Percentiles rank a stretch among this genome's conserved stretches.
These are phyloP conservation scores for Epinotia nisella DNA, from an alignment of 2,888 invertebrate species.

Conservation along the genomic window DNA sequence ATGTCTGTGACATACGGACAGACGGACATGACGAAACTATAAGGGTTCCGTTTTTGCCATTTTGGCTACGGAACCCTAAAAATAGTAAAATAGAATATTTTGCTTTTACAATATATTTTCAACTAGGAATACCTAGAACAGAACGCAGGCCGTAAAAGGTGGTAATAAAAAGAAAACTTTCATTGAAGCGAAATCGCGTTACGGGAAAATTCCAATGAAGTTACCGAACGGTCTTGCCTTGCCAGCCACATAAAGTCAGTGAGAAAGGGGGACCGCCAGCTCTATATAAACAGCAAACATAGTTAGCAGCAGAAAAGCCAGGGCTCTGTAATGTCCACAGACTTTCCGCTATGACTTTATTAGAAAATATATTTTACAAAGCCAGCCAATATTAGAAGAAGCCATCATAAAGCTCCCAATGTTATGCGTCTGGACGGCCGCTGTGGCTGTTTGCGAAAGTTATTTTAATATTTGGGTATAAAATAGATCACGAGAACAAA, in stretches of 20 bases:
- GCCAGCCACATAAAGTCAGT: conserved; percentile 47
- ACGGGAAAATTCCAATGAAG: conserved; percentile 44
- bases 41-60: no score
- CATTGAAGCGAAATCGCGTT: conserved; percentile 16
- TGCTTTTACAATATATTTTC: neutral
- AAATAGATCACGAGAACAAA: neutral
- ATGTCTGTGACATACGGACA: no score
- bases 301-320: conserved; percentile 52
- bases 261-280: conserved; percentile 50
- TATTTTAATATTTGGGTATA: conserved; percentile 7
- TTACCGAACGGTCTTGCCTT: conserved; percentile 36
- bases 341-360: conserved; percentile 50
- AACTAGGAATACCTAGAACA: conserved; percentile 1
- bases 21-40: no score
- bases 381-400: conserved; percentile 28
- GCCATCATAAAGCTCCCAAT: conserved; percentile 23
- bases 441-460: conserved; percentile 1
- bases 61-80: no score
- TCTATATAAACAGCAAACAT: conserved; percentile 60
- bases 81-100: no score
- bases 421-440: conserved; percentile 26
- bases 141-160: conserved; percentile 1
- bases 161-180: conserved; percentile 23
- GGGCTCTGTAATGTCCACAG: conserved; percentile 37
- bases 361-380: conserved; percentile 45